These are phyloP conservation scores for Muraenolepis orangiensis DNA, from an alignment of 2,797 vertebrate genomes.

Conservation along the genomic window DNA sequence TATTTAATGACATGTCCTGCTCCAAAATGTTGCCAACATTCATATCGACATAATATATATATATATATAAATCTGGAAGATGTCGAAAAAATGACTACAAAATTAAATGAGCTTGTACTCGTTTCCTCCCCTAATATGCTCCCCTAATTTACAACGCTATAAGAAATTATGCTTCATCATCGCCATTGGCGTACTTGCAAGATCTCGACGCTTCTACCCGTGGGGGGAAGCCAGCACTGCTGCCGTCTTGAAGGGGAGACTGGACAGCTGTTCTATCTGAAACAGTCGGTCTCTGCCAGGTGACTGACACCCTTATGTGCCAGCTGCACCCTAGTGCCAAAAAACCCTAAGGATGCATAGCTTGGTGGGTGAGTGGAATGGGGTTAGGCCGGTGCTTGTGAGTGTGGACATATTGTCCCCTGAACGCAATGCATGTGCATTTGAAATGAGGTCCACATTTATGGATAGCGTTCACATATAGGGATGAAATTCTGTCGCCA, in stretches of 20 bases:
- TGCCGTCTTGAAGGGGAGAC: conserved; percentile 15
- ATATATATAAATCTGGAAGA: too few relatives aligned
- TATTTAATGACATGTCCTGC: too few relatives aligned
- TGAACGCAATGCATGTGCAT: not conserved
- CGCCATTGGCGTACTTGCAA: not conserved
- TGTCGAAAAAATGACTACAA: too few relatives aligned
- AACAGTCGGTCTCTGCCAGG: conserved; percentile 25
- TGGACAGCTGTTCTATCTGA: conserved; percentile 48
- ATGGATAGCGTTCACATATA: not conserved
- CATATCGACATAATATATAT: too few relatives aligned
- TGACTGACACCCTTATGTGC: conserved; percentile 27
- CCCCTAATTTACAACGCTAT: not conserved
- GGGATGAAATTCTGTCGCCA: not conserved
- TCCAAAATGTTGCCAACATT: too few relatives aligned
- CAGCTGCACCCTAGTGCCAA: conserved; percentile 37
- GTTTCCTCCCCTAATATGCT: not conserved
- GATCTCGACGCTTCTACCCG: not conserved
- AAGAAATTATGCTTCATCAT: not conserved
- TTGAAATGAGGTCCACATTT: not conserved
- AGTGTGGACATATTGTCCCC: not conserved
- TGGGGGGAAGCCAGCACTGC: not conserved
- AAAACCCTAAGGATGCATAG: conserved; percentile 3
- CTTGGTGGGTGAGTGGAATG: conserved; percentile 5
- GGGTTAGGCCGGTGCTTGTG: not conserved
- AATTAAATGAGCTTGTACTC: too few relatives aligned